Evolutionary conservation across 2,113 vertebrate species (phyloP).

Genomic region (Callopanchax toddi): DNA sequence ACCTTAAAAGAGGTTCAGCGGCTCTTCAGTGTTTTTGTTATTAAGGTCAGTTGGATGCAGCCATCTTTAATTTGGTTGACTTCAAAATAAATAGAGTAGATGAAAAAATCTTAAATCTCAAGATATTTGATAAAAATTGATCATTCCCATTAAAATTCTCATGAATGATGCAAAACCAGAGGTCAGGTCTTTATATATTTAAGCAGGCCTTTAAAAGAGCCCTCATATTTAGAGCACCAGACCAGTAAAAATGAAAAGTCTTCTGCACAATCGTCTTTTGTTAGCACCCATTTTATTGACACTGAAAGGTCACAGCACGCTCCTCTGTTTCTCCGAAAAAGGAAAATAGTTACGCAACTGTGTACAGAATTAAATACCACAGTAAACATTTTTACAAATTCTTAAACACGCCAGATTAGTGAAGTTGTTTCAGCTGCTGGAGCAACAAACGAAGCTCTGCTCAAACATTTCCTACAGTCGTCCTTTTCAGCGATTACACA

Average conservation of each 20-base stretch:
- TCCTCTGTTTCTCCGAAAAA: conserved; percentile 25
- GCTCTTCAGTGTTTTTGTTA: no score
- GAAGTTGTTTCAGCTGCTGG: conserved; percentile 6
- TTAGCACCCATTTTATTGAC: conserved; percentile 6
- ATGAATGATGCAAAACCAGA: neutral
- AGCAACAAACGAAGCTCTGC: conserved; percentile 38
- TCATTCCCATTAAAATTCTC: no score
- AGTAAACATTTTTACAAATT: conserved; percentile 46
- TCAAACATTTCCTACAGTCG: conserved; percentile 43
- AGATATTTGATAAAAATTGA: no score
- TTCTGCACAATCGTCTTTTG: conserved; percentile 6
- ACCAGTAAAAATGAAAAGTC: neutral
- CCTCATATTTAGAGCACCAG: neutral
- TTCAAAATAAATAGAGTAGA: no score
- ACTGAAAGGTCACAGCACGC: conserved; percentile 26
- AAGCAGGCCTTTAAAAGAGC: neutral
- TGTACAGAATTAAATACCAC: conserved; percentile 27
- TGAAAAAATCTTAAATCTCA: no score
- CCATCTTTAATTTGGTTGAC: no score
- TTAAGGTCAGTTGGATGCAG: no score
- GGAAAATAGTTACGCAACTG: conserved; percentile 6
- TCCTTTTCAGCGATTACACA: conserved; percentile 28
- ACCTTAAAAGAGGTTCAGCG: no score
- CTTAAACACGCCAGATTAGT: neutral
- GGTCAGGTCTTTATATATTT: neutral